Evolutionary conservation across 2,113 vertebrate genomes (phyloP).

Genomic region (Rhinogobius similis): DNA sequence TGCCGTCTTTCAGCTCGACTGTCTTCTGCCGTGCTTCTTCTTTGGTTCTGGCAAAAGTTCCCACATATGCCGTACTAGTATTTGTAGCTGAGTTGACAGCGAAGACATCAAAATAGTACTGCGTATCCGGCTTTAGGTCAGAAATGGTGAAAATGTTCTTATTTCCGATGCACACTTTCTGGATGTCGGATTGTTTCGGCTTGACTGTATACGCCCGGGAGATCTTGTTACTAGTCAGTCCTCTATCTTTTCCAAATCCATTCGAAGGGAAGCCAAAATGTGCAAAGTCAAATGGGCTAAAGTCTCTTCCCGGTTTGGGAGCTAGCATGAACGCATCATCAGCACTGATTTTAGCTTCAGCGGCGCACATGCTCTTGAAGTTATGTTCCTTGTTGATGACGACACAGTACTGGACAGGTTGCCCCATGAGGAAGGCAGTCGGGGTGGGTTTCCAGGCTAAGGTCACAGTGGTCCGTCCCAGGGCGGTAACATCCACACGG

Average conservation of each 20-base stretch:
- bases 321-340: constrained; percentile 91
- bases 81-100: constrained; percentile 88
- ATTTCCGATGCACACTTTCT: constrained; percentile 90
- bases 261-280: constrained; percentile 90
- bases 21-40: constrained; percentile 93
- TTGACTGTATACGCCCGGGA: constrained; percentile 76
- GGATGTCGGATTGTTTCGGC: constrained; percentile 82
- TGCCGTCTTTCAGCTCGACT: constrained; percentile 91
- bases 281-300: constrained; percentile 94
- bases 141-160: constrained; percentile 96
- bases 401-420: constrained; percentile 93
- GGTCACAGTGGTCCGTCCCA: constrained; percentile 91
- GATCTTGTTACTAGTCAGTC: constrained; percentile 76
- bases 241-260: constrained; percentile 80
- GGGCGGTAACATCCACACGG: constrained; percentile 89
- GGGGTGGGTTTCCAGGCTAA: constrained; percentile 97
- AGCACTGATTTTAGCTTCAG: constrained; percentile 85
- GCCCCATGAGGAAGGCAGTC: constrained; percentile 85
- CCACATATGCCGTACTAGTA: constrained; percentile 91
- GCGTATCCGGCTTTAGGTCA: constrained; percentile 90
- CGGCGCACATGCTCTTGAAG: constrained; percentile 97
- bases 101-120: constrained; percentile 98
- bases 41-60: constrained; percentile 94
- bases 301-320: constrained; percentile 92
- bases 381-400: constrained; percentile 97